Evolutionary conservation across 2,888 invertebrate genomes (phyloP).

Genomic region (Ormyrus labotus): DNA sequence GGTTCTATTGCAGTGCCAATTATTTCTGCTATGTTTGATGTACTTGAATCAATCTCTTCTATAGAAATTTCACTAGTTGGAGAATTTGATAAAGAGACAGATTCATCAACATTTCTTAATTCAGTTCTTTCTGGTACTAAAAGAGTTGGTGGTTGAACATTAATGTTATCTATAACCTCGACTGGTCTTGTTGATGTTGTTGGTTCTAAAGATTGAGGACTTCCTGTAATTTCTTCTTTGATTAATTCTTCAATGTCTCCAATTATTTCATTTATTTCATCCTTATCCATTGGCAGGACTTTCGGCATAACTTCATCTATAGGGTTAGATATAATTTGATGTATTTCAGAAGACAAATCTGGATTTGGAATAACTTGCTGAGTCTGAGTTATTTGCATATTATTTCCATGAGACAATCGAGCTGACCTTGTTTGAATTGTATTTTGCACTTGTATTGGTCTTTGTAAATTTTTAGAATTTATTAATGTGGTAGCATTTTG

Average conservation of each 20-base stretch:
- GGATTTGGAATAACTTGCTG: slow-evolving; percentile 19
- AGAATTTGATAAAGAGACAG: slow-evolving; percentile 76
- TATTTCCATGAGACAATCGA: slow-evolving; percentile 28
- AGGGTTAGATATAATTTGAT: slow-evolving; percentile 66
- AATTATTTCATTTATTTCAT: slow-evolving; percentile 74
- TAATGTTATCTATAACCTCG: slow-evolving; percentile 59
- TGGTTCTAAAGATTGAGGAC: slow-evolving; percentile 29
- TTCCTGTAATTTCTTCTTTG: slow-evolving; percentile 71
- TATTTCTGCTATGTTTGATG: slow-evolving; percentile 78
- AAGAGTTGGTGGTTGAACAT: slow-evolving; percentile 56
- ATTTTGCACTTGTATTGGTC: background rate
- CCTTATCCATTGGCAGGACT: slow-evolving; percentile 72
- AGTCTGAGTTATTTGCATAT: slow-evolving; percentile 5
- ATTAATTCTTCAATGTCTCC: slow-evolving; percentile 73
- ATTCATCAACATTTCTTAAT: slow-evolving; percentile 74
- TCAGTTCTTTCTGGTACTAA: slow-evolving; percentile 67
- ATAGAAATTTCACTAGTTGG: slow-evolving; percentile 77
- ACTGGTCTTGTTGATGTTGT: slow-evolving; percentile 51
- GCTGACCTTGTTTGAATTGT: slow-evolving; percentile 34
- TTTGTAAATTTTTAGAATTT: slow-evolving; percentile 36
- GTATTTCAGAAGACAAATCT: slow-evolving; percentile 31
- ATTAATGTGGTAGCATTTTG: slow-evolving; percentile 56
- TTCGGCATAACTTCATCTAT: slow-evolving; percentile 72
- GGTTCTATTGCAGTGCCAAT: slow-evolving; percentile 72
- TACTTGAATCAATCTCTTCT: slow-evolving; percentile 78